phyloP scores from a whole-genome alignment of 1,140 invertebrate species.

The Fragariocoptes setiger region DNA sequence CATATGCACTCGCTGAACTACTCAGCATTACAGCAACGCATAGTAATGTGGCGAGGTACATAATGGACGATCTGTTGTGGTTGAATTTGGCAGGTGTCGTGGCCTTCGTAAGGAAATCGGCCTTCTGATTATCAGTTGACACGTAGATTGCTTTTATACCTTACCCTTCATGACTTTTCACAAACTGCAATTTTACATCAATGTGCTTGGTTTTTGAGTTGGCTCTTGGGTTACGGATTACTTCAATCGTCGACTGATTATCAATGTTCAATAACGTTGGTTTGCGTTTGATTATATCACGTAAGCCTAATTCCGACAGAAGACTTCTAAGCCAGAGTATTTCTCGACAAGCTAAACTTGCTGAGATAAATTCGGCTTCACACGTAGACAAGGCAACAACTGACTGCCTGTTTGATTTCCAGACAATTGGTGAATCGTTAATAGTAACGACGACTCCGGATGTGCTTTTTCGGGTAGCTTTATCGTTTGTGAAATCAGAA shows the following conservation, averaged over 20 bases:
- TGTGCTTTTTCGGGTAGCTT: neutral
- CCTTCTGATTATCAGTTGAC: no score
- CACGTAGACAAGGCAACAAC: conserved; percentile 14
- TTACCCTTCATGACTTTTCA: no score
- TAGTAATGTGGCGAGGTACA: no score
- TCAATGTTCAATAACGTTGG: conserved; percentile 7
- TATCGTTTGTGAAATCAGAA: conserved; percentile 7
- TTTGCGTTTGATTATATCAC: neutral
- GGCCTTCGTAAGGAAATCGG: no score
- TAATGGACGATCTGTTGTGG: no score
- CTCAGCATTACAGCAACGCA: no score
- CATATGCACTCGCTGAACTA: no score
- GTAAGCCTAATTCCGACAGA: neutral
- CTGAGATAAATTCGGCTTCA: conserved; percentile 17
- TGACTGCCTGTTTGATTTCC: conserved; percentile 14
- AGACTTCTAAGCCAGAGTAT: conserved; percentile 11
- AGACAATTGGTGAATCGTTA: conserved; percentile 12
- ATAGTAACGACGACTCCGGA: conserved; percentile 11
- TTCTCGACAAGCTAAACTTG: conserved; percentile 15
- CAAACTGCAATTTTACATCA: conserved; percentile 13
- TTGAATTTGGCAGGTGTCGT: no score
- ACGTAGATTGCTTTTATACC: no score
- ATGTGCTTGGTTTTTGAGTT: conserved; percentile 14
- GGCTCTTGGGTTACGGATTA: conserved; percentile 10
- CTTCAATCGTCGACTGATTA: conserved; percentile 13